Percentiles rank a stretch among this genome's conserved stretches.
phyloP scores from a whole-genome alignment of 2,888 invertebrate genomes.

The Hydroisotoma schaefferi region DNA sequence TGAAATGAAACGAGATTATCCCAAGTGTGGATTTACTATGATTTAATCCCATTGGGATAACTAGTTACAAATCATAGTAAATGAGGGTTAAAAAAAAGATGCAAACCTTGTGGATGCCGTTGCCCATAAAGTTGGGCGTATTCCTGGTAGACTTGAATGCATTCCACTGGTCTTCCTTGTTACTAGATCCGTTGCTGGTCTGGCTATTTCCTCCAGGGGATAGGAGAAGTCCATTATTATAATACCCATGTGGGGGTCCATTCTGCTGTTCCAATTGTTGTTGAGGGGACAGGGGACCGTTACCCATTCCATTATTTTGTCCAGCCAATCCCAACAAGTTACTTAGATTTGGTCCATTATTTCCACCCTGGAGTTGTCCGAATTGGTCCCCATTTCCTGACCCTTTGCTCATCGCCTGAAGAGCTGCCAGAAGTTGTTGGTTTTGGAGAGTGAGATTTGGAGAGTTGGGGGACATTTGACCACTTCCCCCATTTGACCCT shows the following conservation, averaged over 20 bases:
- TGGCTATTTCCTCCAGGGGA: conserved; percentile 36
- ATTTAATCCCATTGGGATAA: no score
- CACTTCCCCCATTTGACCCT: conserved; percentile 27
- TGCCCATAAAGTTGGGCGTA: conserved; percentile 33
- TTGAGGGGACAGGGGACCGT: neutral
- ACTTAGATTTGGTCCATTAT: conserved; percentile 43
- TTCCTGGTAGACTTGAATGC: conserved; percentile 34
- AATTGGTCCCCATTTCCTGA: conserved; percentile 34
- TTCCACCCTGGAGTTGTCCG: conserved; percentile 31
- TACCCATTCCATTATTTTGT: conserved; percentile 29
- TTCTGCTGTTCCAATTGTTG: conserved; percentile 38
- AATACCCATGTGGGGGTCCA: conserved; percentile 45
- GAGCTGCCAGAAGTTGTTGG: conserved; percentile 50
- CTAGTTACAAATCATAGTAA: no score
- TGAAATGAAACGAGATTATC: no score
- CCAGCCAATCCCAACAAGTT: conserved; percentile 45
- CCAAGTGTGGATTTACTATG: no score
- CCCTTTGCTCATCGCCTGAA: conserved; percentile 50
- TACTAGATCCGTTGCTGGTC: conserved; percentile 18
- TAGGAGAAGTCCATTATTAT: conserved; percentile 33
- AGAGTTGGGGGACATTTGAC: conserved; percentile 39
- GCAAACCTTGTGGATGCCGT: conserved; percentile 48
- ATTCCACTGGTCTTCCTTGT: conserved; percentile 46
- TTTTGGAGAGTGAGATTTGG: conserved; percentile 43
- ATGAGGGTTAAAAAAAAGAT: no score